Base-by-base conservation (phyloP, 2,797 vertebrate genomes). In the Percopsis omiscomaycus region DNA sequence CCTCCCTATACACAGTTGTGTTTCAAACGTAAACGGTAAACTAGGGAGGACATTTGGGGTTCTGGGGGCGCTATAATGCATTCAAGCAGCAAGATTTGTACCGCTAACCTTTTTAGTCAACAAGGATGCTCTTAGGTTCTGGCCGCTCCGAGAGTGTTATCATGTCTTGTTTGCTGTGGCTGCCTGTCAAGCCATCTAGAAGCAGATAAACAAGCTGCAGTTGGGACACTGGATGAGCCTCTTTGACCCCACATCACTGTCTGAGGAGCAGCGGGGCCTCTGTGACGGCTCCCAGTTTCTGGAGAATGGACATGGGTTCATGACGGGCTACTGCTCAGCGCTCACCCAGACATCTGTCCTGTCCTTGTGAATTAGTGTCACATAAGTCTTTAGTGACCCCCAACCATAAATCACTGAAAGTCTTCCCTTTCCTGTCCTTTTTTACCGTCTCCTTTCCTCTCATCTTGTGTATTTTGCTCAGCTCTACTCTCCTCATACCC, bases 291-390 rank as follows among this genome's bases (percentile, higher is more conserved):
- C 73, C 55, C 71, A 73, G 27, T 74, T 61, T 75, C 59, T 42
- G 47, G 30, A 69, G 73, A 69, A 37, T 65, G 65, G 68, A 73
- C 68, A 72, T 73, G 65, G 74, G 70, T 69, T 69, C 73, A 73
- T 84, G 85, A 86, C 80, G 78, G 75, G 78, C 76, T 82, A 81
- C 82, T 81, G 79, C 80, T 87, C 82, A 75, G 74, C 66, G 37
- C 68, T 85, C 71, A 32, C 72, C 80, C 61, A 62, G 75, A 82
- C 86, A 85, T 88, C 87, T 85, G 89, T 87, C 84, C 81, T 44
- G 79, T 91, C 88, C 80, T 87, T 85, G 79, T 81, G 80, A 81
- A 84, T 91, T 87, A 87, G 67, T 74, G 78, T 92, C 87, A 89
- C 87, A 80, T 30, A 60, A 68, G 78, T 67, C 22, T 49, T 56